Conservation (phyloP, 2,797 vertebrate species). For the Phrynocephalus vlangalii region DNA sequence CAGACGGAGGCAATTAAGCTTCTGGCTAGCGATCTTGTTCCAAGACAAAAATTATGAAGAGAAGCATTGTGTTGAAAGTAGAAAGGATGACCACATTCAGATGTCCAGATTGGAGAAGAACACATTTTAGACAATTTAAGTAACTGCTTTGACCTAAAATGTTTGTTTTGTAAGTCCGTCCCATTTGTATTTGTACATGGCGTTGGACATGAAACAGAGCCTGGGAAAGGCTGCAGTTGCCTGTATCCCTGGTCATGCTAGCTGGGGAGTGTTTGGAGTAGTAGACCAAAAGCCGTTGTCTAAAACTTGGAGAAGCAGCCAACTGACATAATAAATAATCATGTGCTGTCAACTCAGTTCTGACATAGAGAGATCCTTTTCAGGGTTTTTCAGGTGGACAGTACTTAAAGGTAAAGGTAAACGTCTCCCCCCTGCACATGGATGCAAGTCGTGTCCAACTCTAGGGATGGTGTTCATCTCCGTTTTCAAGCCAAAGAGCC, state of each 20-base stretch:
- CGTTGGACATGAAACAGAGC: not conserved
- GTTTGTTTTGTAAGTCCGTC: not conserved
- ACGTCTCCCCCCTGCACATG: too few species aligned
- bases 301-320: too few species aligned
- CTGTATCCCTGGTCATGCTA: not conserved
- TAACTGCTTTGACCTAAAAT: not conserved
- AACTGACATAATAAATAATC: not conserved
- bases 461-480: too few species aligned
- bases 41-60: not conserved
- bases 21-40: not conserved
- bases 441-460: too few species aligned
- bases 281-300: too few species aligned
- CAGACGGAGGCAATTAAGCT: constrained; percentile 1
- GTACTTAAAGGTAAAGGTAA: too few species aligned
- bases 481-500: too few species aligned
- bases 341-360: not conserved
- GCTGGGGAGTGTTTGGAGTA: too few species aligned
- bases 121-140: not conserved
- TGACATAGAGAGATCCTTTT: too few species aligned
- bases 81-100: not conserved
- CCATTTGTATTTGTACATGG: not conserved
- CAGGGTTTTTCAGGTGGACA: too few species aligned
- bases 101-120: not conserved
- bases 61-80: constrained; percentile 1
- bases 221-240: not conserved